phyloP scores from a whole-genome alignment of 2,888 invertebrate species.

The Drosophila kokeensis region DNA sequence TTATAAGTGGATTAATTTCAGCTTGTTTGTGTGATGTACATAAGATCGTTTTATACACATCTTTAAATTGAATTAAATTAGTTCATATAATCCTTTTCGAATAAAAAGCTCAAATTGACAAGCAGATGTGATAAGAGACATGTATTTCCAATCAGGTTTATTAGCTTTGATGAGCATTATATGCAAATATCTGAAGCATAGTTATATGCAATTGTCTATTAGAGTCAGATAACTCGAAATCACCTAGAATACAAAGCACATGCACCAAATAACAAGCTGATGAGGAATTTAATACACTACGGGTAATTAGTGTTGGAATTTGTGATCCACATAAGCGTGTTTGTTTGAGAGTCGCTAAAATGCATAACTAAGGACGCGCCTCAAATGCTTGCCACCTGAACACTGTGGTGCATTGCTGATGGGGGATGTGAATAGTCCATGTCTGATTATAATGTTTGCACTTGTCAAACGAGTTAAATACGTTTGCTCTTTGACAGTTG shows the following conservation, averaged over 20 bases:
- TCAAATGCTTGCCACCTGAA: constrained; percentile 37
- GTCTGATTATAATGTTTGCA: constrained; percentile 46
- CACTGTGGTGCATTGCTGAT: constrained; percentile 4
- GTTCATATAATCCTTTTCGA: neutral
- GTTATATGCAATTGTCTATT: neutral
- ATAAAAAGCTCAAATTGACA: neutral
- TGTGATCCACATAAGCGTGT: constrained; percentile 1
- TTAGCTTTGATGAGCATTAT: neutral
- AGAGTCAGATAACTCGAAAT: neutral
- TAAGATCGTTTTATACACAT: constrained; percentile 4
- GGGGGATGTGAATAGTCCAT: neutral
- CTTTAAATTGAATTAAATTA: constrained; percentile 19
- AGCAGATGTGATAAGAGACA: neutral
- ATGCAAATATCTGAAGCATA: neutral
- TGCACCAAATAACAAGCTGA: neutral
- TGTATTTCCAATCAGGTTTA: neutral
- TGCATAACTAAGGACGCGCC: constrained; percentile 30
- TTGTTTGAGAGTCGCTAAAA: constrained; percentile 18
- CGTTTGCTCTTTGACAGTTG: constrained; percentile 31
- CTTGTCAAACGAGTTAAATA: constrained; percentile 61
- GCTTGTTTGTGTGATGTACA: constrained; percentile 24
- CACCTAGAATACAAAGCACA: constrained; percentile 11
- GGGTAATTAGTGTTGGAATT: constrained; percentile 31
- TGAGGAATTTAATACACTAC: constrained; percentile 29
- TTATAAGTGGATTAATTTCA: constrained; percentile 32